These are phyloP conservation scores for Ptiloglossa arizonensis DNA, from an alignment of 1,140 invertebrate species.

Conservation along the genomic window DNA sequence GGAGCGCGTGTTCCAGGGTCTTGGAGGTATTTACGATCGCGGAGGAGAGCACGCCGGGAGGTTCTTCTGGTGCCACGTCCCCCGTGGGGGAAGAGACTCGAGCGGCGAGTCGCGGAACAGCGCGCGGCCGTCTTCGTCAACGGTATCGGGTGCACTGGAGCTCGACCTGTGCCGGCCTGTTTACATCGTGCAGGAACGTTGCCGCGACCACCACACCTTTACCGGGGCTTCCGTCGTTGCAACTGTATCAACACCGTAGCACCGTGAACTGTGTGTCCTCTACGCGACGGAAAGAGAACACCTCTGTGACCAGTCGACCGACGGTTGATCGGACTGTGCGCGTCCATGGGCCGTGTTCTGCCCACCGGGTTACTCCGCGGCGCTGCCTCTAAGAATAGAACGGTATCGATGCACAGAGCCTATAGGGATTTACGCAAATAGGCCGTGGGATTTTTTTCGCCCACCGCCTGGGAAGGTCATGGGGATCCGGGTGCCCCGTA, in stretches of 20 bases:
- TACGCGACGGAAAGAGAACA: conserved; percentile 43
- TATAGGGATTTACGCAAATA: conserved; percentile 57
- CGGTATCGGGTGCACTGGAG: conserved; percentile 67
- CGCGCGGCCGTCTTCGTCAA: conserved; percentile 59
- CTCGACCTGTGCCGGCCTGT: conserved; percentile 57
- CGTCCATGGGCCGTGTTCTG: conserved; percentile 46
- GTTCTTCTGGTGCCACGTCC: not conserved
- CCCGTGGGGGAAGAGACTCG: not conserved
- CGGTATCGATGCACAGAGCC: conserved; percentile 37
- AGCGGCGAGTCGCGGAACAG: not conserved
- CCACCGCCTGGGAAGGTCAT: conserved; percentile 56
- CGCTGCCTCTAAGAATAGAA: conserved; percentile 53
- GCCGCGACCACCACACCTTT: conserved; percentile 67
- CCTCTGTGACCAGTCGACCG: conserved; percentile 70
- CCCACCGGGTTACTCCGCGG: conserved; percentile 6
- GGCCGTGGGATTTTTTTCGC: conserved; percentile 24
- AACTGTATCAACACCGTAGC: conserved; percentile 60
- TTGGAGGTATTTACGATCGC: too few species aligned
- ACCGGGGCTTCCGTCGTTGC: conserved; percentile 68
- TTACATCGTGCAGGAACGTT: conserved; percentile 66
- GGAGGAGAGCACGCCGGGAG: not conserved
- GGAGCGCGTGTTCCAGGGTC: not conserved
- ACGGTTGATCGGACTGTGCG: conserved; percentile 64
- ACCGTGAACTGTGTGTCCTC: conserved; percentile 56
- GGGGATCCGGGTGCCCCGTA: conserved; percentile 22